A percentile compares a stretch with the other conserved stretches of the same genome.
phyloP scores from a whole-genome alignment of 1,140 invertebrate species.

The Drosophila truncata region DNA sequence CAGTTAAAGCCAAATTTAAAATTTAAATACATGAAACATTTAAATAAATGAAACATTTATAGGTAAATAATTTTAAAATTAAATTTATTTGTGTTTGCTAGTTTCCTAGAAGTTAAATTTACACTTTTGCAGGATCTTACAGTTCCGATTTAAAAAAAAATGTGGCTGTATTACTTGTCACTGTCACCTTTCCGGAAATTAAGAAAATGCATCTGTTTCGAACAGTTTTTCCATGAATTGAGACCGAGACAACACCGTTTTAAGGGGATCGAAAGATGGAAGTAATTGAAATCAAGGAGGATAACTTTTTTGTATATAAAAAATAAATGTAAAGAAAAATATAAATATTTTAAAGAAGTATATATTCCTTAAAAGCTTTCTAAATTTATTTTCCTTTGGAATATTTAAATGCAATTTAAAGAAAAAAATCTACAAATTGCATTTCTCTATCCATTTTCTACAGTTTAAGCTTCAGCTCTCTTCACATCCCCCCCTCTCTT shows the following conservation, averaged over 20 bases:
- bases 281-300: not conserved
- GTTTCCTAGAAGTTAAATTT: not conserved
- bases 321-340: too few species aligned
- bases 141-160: not conserved
- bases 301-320: not conserved
- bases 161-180: not conserved
- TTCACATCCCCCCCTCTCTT: not conserved
- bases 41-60: not conserved
- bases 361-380: too few species aligned
- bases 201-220: not conserved
- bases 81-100: not conserved
- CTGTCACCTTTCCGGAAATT: not conserved
- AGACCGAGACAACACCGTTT: not conserved
- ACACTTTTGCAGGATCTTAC: not conserved
- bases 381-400: not conserved
- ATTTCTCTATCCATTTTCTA: not conserved
- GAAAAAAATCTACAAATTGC: not conserved
- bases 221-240: not conserved
- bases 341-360: too few species aligned
- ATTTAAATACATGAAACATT: not conserved
- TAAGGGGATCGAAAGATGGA: not conserved
- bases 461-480: not conserved
- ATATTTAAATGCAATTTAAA: not conserved
- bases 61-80: not conserved
- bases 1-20: conserved; percentile 22